Evolutionary conservation across 2,888 invertebrate species (phyloP), one percentile per base, ranked within the genome.

Genomic region (Myathropa florea): DNA sequence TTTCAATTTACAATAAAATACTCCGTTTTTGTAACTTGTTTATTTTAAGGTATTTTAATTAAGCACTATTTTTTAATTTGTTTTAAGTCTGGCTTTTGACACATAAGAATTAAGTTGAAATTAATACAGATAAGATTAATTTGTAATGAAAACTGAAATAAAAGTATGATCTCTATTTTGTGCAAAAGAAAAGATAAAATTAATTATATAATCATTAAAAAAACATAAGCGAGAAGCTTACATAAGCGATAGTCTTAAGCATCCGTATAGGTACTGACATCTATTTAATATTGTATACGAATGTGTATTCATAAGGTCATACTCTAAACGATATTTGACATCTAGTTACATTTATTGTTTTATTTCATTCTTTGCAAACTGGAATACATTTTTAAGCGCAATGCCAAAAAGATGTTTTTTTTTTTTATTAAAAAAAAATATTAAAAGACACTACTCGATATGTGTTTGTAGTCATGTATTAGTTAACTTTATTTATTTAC

Each of bases 121-220:
- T 39, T n/a, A n/a, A n/a, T n/a, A 2, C 6, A 4, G 14, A 39
- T 39, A 14, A 39, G 14, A 39, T 39, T n/a, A n/a, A n/a, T 39
- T 18, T 9, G 7, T 14, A 14, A 57, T 26, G 0, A 53, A 67
- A 24, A 24, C 18, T 4, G 24, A 4, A 30, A 28, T 68, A n/a
- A 46, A 81, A 57, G 57, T 68, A 68, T 70, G 76, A 76, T 81
- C 76, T 81, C 70, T 70, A 46, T 59, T 64, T 36, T 64, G 64
- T 30, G 46, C 10, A 24, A 57, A 65, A 21, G 39, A 21, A 23
- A 71, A 72, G 28, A 70, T 18, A 1, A 24, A 28, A 60, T 24
- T 4, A n/a, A 39, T n/a, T 39, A 21, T 18, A 21, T 24, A 21
- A 26, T 6, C 2, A 26, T 9, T 6, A 46, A 46, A 14, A 67